phyloP scores from a whole-genome alignment of 1,140 invertebrate species.

The Leptestheria dahalacensis region DNA sequence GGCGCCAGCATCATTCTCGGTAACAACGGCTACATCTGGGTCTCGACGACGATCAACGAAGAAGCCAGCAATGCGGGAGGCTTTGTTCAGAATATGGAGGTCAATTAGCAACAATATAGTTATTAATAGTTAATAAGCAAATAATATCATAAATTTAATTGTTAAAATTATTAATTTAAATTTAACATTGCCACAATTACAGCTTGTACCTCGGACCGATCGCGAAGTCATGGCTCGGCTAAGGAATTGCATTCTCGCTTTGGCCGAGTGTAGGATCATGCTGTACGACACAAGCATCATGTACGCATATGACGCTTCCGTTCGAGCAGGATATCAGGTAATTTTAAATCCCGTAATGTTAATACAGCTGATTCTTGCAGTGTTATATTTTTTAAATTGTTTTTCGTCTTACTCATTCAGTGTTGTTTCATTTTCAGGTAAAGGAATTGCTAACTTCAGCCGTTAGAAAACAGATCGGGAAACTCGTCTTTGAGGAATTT shows the following conservation, averaged over 20 bases:
- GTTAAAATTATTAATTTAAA: too few species aligned
- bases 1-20: constrained; percentile 86
- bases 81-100: constrained; percentile 61
- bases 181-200: constrained; percentile 26
- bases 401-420: too few species aligned
- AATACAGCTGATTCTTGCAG: too few species aligned
- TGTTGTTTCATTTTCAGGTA: neutral
- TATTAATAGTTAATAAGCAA: neutral
- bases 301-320: constrained; percentile 78
- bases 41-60: constrained; percentile 51
- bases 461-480: neutral
- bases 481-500: neutral
- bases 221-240: constrained; percentile 70
- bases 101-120: constrained; percentile 22
- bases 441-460: neutral
- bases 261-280: constrained; percentile 71
- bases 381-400: too few species aligned
- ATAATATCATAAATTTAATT: constrained; percentile 10
- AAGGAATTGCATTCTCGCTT: constrained; percentile 71
- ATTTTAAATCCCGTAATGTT: too few species aligned
- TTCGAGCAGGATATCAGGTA: constrained; percentile 52
- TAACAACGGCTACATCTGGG: constrained; percentile 94
- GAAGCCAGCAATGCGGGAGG: constrained; percentile 56
- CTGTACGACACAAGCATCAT: constrained; percentile 83
- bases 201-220: constrained; percentile 51